Evolutionary conservation across 2,797 vertebrate species (phyloP).

Genomic region (Avahi laniger): DNA sequence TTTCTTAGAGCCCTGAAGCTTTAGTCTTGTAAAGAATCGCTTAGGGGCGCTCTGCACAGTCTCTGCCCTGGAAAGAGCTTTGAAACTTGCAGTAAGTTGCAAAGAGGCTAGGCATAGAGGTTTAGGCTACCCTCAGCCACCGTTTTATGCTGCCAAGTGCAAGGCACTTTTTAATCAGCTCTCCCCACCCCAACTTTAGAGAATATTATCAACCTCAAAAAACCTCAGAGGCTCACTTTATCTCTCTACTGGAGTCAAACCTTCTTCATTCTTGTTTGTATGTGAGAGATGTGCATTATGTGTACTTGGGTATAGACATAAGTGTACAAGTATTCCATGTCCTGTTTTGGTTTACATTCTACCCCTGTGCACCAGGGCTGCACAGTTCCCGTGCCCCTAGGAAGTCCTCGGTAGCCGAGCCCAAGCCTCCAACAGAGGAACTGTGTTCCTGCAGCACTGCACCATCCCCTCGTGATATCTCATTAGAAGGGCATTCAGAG

Average conservation of each 20-base stretch:
- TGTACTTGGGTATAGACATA: background rate
- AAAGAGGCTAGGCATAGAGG: background rate
- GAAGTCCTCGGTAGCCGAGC: background rate
- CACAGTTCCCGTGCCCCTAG: background rate
- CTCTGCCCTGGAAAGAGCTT: background rate
- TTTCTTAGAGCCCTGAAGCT: background rate
- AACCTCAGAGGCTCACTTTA: background rate
- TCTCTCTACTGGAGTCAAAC: background rate
- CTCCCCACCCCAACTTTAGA: background rate
- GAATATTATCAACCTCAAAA: background rate
- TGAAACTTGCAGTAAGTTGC: background rate
- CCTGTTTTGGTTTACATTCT: background rate
- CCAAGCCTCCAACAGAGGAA: background rate
- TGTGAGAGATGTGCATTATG: background rate
- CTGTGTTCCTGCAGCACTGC: background rate
- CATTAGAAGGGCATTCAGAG: slow-evolving; percentile 35
- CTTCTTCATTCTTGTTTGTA: background rate
- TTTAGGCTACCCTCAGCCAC: background rate
- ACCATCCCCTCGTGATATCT: background rate
- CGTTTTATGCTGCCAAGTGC: background rate
- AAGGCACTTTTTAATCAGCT: background rate
- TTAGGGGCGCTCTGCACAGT: background rate
- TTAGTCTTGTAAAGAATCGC: background rate
- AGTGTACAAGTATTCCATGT: background rate
- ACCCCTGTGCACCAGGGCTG: background rate